A percentile compares a stretch with the other conserved stretches of the same genome.
phyloP scores from a whole-genome alignment of 2,113 vertebrate species.

The Cisticola juncidis region DNA sequence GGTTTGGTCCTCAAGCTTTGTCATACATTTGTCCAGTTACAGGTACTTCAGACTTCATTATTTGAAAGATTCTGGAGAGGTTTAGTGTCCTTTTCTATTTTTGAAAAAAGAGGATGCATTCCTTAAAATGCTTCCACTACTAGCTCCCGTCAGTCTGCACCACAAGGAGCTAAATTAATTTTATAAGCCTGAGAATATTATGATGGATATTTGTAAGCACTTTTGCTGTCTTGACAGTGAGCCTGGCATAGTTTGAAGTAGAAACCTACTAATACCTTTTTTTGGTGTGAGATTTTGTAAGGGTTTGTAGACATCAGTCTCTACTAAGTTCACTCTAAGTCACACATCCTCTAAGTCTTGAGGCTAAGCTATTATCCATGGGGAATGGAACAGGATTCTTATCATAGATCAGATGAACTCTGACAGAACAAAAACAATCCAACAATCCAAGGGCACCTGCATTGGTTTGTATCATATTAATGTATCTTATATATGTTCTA shows the following conservation, averaged over 20 bases:
- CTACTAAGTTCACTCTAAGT: not conserved
- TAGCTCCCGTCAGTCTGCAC: not conserved
- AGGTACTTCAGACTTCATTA: not conserved
- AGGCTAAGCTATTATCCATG: not conserved
- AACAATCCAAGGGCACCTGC: not conserved
- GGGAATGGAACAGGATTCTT: not conserved
- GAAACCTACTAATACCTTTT: not conserved
- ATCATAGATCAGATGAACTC: not conserved
- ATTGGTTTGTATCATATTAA: not conserved
- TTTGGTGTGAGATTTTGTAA: not conserved
- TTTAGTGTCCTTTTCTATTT: not conserved
- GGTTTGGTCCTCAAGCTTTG: not conserved
- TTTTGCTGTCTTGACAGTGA: not conserved
- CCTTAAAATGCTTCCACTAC: not conserved
- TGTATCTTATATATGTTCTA: not conserved
- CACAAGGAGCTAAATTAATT: slow-evolving; percentile 11
- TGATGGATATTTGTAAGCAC: not conserved
- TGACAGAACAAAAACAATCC: not conserved
- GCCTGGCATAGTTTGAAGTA: not conserved
- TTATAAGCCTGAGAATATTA: not conserved
- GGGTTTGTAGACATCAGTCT: not conserved
- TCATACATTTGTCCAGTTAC: not conserved
- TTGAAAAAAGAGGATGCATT: not conserved
- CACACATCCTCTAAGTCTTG: not conserved
- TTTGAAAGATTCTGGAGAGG: not conserved